Evolutionary conservation across 2,888 invertebrate species (phyloP).

Genomic region (Hemithea aestivaria): DNA sequence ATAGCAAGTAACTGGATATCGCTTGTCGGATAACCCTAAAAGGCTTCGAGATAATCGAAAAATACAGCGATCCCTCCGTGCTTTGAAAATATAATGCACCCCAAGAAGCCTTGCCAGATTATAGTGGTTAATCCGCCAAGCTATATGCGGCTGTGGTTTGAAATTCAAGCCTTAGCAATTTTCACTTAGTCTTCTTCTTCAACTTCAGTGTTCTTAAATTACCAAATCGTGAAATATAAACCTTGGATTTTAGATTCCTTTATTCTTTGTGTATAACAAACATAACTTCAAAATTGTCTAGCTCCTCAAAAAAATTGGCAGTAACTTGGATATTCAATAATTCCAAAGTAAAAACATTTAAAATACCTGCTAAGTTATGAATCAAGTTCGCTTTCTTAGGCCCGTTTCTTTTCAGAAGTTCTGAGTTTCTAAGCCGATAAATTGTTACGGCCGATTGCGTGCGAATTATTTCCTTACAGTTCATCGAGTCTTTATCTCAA

Average conservation of each 20-base stretch:
- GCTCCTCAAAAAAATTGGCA: no score
- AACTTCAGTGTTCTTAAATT: conserved; percentile 2
- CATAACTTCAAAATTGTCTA: no score
- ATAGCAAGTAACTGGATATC: conserved; percentile 41
- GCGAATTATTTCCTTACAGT: conserved; percentile 51
- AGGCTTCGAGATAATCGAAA: conserved; percentile 57
- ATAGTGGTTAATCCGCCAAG: conserved; percentile 45
- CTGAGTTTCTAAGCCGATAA: conserved; percentile 53
- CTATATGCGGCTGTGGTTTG: conserved; percentile 32
- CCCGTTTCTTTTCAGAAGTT: conserved; percentile 46
- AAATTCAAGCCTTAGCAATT: conserved; percentile 33
- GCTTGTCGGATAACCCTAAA: conserved; percentile 31
- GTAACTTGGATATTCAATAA: not conserved
- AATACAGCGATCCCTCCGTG: conserved; percentile 35
- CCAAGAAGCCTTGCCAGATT: conserved; percentile 59
- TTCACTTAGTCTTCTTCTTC: conserved; percentile 3
- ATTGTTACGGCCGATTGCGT: conserved; percentile 56
- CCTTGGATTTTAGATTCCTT: no score
- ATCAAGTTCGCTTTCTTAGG: conserved; percentile 37
- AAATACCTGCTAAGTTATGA: conserved; percentile 37
- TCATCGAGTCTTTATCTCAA: conserved; percentile 45
- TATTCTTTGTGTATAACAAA: no score
- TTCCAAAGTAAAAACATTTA: conserved; percentile 20
- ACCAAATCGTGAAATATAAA: no score
- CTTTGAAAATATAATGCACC: conserved; percentile 54